Base-by-base conservation (phyloP, 1,140 invertebrate genomes). In the Dreissena rostriformis region DNA sequence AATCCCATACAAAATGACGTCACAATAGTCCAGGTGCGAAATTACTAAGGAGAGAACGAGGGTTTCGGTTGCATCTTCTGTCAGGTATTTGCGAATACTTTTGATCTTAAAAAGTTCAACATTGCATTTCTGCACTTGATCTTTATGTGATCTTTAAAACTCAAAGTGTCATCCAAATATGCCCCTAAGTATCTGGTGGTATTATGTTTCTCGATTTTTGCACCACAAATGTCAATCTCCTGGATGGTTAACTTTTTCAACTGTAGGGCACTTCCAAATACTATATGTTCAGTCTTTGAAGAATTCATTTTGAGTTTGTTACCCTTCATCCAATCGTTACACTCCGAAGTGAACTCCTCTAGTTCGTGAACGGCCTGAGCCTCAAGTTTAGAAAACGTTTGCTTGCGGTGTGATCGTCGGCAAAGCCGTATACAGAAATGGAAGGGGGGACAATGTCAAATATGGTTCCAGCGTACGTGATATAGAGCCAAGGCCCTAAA, bases 401-500 rank as follows among this genome's bases (percentile, higher is more conserved):
- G 55, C 51, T 39, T n/a, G 74, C 74, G 17, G 55, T 76, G 22
- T 76, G 74, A 49, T 76, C 55, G 55, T 76, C 74, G 10, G 80
- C 80, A 67, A 84, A 79, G 6, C 82, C 68, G 51, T 53, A 85
- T 11, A 85, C 76, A 6, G 61, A 68, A 26, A 85, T 68, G 17
- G 77, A 68, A 19, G 70, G 83, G 26, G 68, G 70, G 52, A 85
- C 71, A 63, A 79, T 68, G 51, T 80, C 83, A 80, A 85, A 85
- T 53, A 80, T n/a, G 12, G 83, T 85, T 8, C 76, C 83, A 15
- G 72, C 77, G 39, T 86, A 81, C 2, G 73, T 65, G 26, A 86
- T 49, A 57, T 81, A 82, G 14, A 86, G 76, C 78, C 72, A 76
- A 12, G 78, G 65, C 4, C 79, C 73, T 28, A 77, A 73, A 67